Evolutionary conservation across 2,797 vertebrate genomes (phyloP), one percentile per base, ranked within the genome.

Genomic region (Gila robusta): DNA sequence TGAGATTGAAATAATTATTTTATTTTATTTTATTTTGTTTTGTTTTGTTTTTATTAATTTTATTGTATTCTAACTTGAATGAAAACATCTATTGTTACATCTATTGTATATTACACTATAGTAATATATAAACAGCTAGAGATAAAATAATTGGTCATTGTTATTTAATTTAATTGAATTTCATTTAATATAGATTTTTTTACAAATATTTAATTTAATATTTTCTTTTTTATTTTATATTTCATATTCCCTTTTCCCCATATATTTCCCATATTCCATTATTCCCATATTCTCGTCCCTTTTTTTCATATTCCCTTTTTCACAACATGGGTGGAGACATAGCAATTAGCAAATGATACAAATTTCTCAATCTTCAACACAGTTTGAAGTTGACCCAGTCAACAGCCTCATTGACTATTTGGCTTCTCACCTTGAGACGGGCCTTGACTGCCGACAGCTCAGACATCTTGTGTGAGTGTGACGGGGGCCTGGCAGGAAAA

Each of bases 381-480:
- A 52, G 69, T 74, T 47, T 86, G 41, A 79, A 32, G n/a, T 73
- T 11, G 3, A 52, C 37, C 67, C 71, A 17, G 37, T 62, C n/a
- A 77, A n/a, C 39, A 23, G 37, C n/a, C 35, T 78, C 10, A 39
- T 70, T 49, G 79, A 67, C 71, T 59, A 39, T 84, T 80, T 73
- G 77, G 79, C 72, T 79, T 89, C 72, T 69, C 82, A 84, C 78
- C 59, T 80, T 78, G 71, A 72, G 23, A 23, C 11, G 37, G 70
- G 70, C n/a, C 81, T 52, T 67, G 71, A 52, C 71, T 87, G 82
- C 47, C 67, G 86, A 83, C 79, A 89, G 69, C 54, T 69, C 41
- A 41, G 59, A 64, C 44, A 6, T 74, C 52, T 59, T n/a, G 26
- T 73, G 28, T 35, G 35, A 66, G 64, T 8, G 47, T 37, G 44